These are phyloP conservation scores for Pyrrhosoma nymphula DNA, from an alignment of 2,888 invertebrate genomes.

Conservation along the genomic window DNA sequence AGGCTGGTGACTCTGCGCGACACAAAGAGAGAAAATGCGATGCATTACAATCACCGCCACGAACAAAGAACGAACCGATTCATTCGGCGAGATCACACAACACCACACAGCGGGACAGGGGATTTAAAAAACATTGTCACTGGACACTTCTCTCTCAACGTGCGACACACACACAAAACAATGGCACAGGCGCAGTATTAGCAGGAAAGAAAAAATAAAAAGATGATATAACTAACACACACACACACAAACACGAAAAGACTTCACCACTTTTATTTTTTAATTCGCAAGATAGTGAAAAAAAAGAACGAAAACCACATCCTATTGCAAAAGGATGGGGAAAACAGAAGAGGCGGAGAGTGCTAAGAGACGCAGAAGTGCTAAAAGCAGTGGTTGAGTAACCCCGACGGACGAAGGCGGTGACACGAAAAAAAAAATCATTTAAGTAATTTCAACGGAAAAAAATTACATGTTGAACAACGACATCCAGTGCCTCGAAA, in stretches of 20 bases:
- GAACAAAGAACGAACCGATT: not conserved
- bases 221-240: not conserved
- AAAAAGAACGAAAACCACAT: not conserved
- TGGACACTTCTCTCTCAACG: not conserved
- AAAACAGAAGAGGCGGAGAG: not conserved
- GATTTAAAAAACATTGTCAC: not conserved
- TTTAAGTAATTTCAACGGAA: not conserved
- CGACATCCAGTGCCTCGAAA: slow-evolving; percentile 50
- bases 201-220: not conserved
- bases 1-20: slow-evolving; percentile 68
- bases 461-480: slow-evolving; percentile 13
- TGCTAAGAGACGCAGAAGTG: not conserved
- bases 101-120: not conserved
- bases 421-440: not conserved
- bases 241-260: not conserved
- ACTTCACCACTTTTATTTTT: slow-evolving; percentile 10
- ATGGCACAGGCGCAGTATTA: too few species aligned
- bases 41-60: slow-evolving; percentile 53
- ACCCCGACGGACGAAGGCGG: not conserved
- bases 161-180: not conserved
- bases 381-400: not conserved
- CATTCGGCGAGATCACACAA: not conserved
- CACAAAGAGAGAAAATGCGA: slow-evolving; percentile 63
- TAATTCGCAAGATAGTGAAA: not conserved
- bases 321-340: not conserved